Percentiles rank a stretch among this genome's conserved stretches.
phyloP scores from a whole-genome alignment of 92 coral and sea anemone genomes.

The Porites lobata region DNA sequence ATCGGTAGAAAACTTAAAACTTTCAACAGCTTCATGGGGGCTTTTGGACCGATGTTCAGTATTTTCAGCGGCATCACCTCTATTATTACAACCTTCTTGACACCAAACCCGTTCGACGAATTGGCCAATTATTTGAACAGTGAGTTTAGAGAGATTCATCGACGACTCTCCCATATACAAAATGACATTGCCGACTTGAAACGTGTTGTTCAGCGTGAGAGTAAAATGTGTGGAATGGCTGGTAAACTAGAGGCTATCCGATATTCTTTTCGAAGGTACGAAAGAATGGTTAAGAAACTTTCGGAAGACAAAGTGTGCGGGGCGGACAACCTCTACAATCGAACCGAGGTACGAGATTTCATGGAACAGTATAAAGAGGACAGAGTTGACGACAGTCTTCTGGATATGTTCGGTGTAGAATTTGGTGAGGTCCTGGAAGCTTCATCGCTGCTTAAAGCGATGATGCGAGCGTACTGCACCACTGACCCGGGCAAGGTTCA shows the following conservation, averaged over 20 bases:
- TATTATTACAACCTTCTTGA: conserved; percentile 35
- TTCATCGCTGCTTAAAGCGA: conserved; percentile 40
- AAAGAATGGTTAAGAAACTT: conserved; percentile 31
- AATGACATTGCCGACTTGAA: conserved; percentile 32
- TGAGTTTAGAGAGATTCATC: conserved; percentile 44
- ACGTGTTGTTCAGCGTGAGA: conserved; percentile 6
- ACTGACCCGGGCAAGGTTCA: conserved; percentile 16
- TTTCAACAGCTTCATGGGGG: neutral
- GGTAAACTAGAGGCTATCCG: conserved; percentile 25
- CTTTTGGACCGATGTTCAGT: conserved; percentile 29
- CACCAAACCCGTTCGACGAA: conserved; percentile 45
- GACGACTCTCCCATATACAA: conserved; percentile 37
- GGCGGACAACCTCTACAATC: neutral
- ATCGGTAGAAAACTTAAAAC: too few relatives aligned
- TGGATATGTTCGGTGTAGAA: conserved; percentile 57
- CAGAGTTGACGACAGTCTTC: conserved; percentile 49
- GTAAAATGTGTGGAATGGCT: conserved; percentile 24
- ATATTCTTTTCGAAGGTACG: conserved; percentile 26
- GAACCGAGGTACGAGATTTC: conserved; percentile 30
- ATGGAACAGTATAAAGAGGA: conserved; percentile 11
- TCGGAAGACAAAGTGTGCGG: conserved; percentile 36
- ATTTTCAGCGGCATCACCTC: conserved; percentile 40
- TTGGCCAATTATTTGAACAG: conserved; percentile 41
- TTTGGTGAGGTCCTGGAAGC: conserved; percentile 65
- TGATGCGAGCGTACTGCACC: conserved; percentile 53